Evolutionary conservation across 2,888 invertebrate species (phyloP), one percentile per base, ranked within the genome.

Genomic region (Hedychridium roseum): DNA sequence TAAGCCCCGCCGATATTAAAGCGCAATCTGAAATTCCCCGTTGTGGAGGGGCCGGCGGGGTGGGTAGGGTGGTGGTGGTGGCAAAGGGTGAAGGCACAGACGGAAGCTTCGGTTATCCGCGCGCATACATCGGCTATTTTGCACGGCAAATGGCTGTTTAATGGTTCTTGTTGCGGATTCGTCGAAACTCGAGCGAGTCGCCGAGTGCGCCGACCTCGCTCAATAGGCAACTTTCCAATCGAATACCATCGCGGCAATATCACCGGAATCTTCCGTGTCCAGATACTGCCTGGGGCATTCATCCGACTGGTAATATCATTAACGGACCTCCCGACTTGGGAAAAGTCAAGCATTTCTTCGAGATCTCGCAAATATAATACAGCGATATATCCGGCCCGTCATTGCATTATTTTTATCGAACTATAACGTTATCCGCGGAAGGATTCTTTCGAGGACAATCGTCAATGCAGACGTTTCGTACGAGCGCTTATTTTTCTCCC

Each of bases 1-100:
- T 70, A 68, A 64, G 66, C 68, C 46, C 45, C 50, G 54, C 66
- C 63, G 68, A 70, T 69, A 69, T 71, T 68, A 64, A 67, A 68
- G 60, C 57, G 58, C 65, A 66, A 71, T 63, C 62, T 61, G 55
- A 64, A 66, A 61, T 57, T 67, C 56, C 12, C 50, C 38, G 46
- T 31, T 55, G 44, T 31, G 44, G 46, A 57, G 56, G 48, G 18
- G 12, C 3, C 16, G 7, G 17, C 18, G 17, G 7, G 26, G 16
- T 12, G 3, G 2, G 20, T 23, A 6, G 26, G 14, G 11, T 18
- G 17, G 14, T 1, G 15, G 2, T 14, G 9, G 11, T 3, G 21
- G 9, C 12, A 1, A n/a, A 2, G 12, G 35, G 6, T 5, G 11
- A 23, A 3, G n/a, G 15, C 7, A 32, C 20, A 21, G n/a, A 48